phyloP scores from a whole-genome alignment of 2,888 invertebrate genomes.

The Proisotoma minuta region DNA sequence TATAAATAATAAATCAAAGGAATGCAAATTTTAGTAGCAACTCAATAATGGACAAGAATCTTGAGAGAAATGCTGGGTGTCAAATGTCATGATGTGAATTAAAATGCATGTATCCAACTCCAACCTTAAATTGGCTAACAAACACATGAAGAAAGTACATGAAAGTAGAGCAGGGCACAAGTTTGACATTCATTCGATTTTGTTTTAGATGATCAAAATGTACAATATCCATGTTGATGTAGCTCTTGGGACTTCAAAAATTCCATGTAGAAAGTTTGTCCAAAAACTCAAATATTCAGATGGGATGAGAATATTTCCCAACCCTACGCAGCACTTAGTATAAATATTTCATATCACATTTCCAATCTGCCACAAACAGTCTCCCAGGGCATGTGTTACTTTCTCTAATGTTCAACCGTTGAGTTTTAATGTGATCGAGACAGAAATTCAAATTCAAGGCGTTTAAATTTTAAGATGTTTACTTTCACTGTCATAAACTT shows the following conservation, averaged over 20 bases:
- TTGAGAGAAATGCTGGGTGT: too few relatives aligned
- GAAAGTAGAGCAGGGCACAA: too few relatives aligned
- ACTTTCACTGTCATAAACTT: too few relatives aligned
- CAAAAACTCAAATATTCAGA: conserved; percentile 2
- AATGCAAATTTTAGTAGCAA: conserved; percentile 15
- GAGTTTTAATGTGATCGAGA: background rate
- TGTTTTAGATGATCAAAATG: conserved; percentile 2
- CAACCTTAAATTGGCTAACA: too few relatives aligned
- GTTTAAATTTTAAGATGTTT: too few relatives aligned
- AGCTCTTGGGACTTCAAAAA: conserved; percentile 15
- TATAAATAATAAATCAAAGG: conserved; percentile 16
- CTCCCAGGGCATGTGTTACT: conserved; percentile 14
- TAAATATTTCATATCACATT: conserved; percentile 27
- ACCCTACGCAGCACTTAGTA: conserved; percentile 13
- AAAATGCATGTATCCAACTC: too few relatives aligned
- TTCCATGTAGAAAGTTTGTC: background rate
- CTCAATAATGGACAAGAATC: too few relatives aligned
- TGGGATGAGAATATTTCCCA: background rate
- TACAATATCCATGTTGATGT: background rate
- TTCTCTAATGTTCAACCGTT: conserved; percentile 7
- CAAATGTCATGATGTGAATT: too few relatives aligned
- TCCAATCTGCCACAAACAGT: conserved; percentile 27
- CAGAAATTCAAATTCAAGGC: background rate
- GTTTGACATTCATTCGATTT: conserved; percentile 10
- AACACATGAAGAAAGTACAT: too few relatives aligned